Base-by-base conservation (phyloP, 2,113 vertebrate genomes). In the Jaculus jaculus region DNA sequence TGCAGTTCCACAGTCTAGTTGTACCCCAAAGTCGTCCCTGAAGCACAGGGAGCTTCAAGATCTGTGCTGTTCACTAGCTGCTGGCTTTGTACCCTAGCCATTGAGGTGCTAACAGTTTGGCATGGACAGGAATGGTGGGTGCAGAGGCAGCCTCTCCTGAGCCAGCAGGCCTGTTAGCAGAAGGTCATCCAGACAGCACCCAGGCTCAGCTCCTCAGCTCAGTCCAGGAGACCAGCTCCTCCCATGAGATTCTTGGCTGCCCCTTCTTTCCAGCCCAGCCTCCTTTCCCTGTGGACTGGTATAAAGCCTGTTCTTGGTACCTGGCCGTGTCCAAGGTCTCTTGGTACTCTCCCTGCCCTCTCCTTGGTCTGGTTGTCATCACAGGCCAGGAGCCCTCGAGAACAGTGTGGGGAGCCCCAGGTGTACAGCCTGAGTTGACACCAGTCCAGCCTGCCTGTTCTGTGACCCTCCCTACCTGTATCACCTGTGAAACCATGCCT, bases 1-100 rank as follows among this genome's bases (percentile, higher is more conserved):
- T 11, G 3, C 12, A 1, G 1, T 11, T 6, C 4, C 24, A 2
- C 20, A 23, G 4, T 37, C 42, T 51, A 8, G 7, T 65, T 39
- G n/a, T 34, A 71, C 30, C 51, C 63, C 30, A 60, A 47, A 51
- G 18, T 63, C 21, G 4, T 71, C 51, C 37, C 39, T 0, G 11
- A 65, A 60, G 26, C 2, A 0, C 2, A 69, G n/a, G 73, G 37
- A 77, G 12, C 34, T 54, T 21, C 63, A 9, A 2, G 13, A 21
- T 65, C 28, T 66, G 15, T 34, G 47, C n/a, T 80, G 39, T 37
- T 71, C 65, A 63, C 11, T 6, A 58, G 66, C 39, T 21, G 12
- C 30, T 63, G 86, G 30, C 15, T 63, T 39, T 81, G 66, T 75
- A 68, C 69, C n/a, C n/a, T 7, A 42, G 47, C 4, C 7, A 28